phyloP scores from a whole-genome alignment of 2,113 vertebrate genomes.

The Hippocampus barbouri region DNA sequence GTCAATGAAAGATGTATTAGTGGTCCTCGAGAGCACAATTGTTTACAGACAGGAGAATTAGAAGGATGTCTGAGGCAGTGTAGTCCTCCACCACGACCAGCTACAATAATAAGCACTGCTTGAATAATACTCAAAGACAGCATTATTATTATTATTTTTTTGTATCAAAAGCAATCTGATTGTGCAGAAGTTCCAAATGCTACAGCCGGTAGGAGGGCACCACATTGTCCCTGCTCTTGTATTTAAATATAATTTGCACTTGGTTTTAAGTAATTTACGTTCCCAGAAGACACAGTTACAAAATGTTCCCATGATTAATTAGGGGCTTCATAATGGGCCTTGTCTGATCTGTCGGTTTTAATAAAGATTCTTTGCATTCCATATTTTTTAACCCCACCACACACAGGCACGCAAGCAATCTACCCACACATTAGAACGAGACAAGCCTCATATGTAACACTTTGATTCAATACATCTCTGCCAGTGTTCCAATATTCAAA shows the following conservation, averaged over 20 bases:
- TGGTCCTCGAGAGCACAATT: not conserved
- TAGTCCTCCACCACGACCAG: not conserved
- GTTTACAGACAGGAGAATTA: not conserved
- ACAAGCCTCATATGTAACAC: too few species aligned
- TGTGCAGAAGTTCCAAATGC: not conserved
- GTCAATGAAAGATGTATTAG: not conserved
- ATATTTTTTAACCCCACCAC: not conserved
- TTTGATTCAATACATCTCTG: too few species aligned
- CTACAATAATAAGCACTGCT: not conserved
- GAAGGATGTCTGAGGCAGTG: not conserved
- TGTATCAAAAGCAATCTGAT: not conserved
- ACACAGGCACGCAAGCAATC: not conserved
- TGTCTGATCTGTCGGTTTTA: constrained; percentile 13
- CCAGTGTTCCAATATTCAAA: too few species aligned
- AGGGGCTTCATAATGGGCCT: constrained; percentile 6
- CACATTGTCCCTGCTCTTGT: not conserved
- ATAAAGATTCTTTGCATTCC: constrained; percentile 17
- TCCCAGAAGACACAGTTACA: constrained; percentile 6
- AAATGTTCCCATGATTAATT: constrained; percentile 24
- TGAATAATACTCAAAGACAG: not conserved
- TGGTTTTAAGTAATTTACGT: constrained; percentile 14
- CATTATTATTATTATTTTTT: not conserved
- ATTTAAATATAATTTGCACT: not conserved
- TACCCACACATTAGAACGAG: not conserved
- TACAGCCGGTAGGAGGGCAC: not conserved